A percentile compares a stretch with the other conserved stretches of the same genome.
Conservation (phyloP, 2,797 vertebrate species). For the Mycteria americana region DNA sequence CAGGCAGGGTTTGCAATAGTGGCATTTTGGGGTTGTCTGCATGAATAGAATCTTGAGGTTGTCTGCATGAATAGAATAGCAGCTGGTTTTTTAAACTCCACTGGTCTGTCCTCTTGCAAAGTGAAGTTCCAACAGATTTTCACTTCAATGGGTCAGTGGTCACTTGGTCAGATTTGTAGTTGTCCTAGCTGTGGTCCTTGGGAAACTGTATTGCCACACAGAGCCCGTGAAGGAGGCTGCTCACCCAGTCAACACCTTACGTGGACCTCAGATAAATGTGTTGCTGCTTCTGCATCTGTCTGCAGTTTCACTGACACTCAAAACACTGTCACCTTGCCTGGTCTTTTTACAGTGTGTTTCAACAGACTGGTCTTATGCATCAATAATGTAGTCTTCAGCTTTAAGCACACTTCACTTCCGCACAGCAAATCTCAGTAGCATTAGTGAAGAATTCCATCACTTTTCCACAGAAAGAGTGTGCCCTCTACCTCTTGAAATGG, state of each 20-base stretch:
- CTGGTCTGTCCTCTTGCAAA: neutral
- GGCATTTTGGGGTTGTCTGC: neutral
- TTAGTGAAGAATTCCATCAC: neutral
- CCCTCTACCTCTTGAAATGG: neutral
- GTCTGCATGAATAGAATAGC: neutral
- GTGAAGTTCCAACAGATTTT: neutral
- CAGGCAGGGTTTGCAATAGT: neutral
- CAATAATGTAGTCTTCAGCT: neutral
- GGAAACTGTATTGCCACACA: neutral
- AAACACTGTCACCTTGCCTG: neutral
- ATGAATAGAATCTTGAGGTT: neutral
- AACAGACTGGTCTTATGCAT: neutral
- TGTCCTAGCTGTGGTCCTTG: neutral
- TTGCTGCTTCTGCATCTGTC: neutral
- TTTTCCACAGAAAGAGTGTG: neutral
- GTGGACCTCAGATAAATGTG: rapidly evolving
- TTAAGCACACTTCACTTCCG: neutral
- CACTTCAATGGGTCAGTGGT: neutral
- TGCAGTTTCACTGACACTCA: neutral
- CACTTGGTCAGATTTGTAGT: neutral
- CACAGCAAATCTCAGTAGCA: neutral
- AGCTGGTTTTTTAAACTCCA: neutral
- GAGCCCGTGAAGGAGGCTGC: neutral
- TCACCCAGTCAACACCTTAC: neutral
- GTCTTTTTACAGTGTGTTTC: neutral